These are phyloP conservation scores for Drosophila yooni DNA, from an alignment of 2,888 invertebrate species.

Conservation along the genomic window DNA sequence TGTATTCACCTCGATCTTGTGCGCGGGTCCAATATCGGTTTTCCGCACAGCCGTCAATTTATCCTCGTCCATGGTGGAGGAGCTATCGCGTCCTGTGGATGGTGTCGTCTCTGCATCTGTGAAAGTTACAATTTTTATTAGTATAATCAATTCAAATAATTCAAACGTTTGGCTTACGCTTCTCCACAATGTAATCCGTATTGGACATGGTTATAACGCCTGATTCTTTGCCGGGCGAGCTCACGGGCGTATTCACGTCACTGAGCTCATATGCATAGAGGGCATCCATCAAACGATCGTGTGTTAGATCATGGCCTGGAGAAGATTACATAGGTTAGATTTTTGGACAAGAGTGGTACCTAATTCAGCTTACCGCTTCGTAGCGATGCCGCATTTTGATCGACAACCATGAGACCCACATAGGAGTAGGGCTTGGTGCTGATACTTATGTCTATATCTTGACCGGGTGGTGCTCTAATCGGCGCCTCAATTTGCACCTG, in stretches of 20 bases:
- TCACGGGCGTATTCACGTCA: constrained; percentile 74
- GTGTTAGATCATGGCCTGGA: constrained; percentile 82
- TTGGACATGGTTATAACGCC: constrained; percentile 84
- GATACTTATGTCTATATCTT: constrained; percentile 91
- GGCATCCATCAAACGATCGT: constrained; percentile 78
- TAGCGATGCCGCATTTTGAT: constrained; percentile 90
- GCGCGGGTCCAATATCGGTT: constrained; percentile 85
- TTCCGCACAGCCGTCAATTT: constrained; percentile 83
- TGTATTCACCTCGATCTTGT: constrained; percentile 87
- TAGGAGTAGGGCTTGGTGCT: constrained; percentile 94
- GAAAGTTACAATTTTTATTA: neutral
- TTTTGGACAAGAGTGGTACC: rapidly evolving
- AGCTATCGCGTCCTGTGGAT: constrained; percentile 44
- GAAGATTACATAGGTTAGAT: too few species aligned
- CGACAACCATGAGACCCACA: constrained; percentile 95
- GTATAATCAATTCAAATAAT: neutral
- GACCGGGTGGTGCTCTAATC: constrained; percentile 90
- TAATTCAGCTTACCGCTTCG: constrained; percentile 87
- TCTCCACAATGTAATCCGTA: constrained; percentile 80
- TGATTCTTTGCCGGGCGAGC: constrained; percentile 83
- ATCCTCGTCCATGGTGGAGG: constrained; percentile 72
- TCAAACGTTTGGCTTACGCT: constrained; percentile 49
- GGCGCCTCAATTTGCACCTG: constrained; percentile 88
- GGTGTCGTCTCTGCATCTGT: constrained; percentile 77
- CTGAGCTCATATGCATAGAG: constrained; percentile 78